A percentile compares a stretch with the other conserved stretches of the same genome.
Conservation (phyloP, 2,797 vertebrate species). For the Bovichtus variegatus region DNA sequence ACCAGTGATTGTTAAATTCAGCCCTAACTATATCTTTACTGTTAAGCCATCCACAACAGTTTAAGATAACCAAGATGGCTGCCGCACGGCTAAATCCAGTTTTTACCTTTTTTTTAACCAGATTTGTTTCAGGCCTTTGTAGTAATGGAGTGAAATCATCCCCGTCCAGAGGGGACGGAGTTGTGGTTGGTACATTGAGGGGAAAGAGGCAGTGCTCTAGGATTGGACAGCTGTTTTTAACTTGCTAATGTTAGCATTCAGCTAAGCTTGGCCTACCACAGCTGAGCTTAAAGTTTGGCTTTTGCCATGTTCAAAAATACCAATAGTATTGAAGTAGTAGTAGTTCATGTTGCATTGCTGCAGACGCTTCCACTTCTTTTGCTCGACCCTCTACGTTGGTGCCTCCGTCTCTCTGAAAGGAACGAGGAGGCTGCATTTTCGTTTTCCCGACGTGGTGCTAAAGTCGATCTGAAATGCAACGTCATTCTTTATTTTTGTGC, state of each 20-base stretch:
- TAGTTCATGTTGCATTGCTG: background rate
- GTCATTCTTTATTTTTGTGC: no score
- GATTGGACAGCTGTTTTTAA: no score
- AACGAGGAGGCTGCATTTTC: background rate
- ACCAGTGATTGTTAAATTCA: no score
- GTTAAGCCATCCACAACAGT: background rate
- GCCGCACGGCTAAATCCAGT: rapidly evolving
- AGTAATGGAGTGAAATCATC: background rate
- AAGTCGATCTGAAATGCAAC: background rate
- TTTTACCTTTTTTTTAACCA: background rate
- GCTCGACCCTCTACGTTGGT: background rate
- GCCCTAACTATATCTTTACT: background rate
- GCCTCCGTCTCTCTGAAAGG: background rate
- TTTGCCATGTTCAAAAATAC: background rate
- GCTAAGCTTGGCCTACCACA: background rate
- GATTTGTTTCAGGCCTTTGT: no score
- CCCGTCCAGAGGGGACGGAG: background rate
- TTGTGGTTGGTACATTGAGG: no score
- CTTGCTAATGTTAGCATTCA: background rate
- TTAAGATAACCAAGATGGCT: background rate
- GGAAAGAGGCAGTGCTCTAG: no score
- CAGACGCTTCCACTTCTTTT: background rate
- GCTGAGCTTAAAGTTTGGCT: background rate
- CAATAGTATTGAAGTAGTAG: background rate
- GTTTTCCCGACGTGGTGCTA: background rate